phyloP scores from a whole-genome alignment of 2,888 invertebrate genomes.

The Caenorhabditis afra region DNA sequence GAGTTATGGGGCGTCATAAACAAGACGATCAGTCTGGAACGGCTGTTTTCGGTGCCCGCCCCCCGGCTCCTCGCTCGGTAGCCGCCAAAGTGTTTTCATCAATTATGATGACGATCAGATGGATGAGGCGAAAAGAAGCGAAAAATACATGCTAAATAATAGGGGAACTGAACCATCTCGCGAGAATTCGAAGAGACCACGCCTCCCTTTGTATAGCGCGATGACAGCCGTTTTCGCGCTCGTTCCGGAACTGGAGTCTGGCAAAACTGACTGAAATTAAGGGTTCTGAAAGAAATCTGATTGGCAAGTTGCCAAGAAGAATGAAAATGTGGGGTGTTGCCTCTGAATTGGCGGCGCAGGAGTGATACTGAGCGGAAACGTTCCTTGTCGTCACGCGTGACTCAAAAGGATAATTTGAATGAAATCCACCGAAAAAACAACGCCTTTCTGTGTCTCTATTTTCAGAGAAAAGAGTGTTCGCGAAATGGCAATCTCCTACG shows the following conservation, averaged over 20 bases:
- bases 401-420: no score
- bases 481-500: no score
- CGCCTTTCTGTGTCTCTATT: no score
- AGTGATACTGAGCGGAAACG: no score
- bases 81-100: slow-evolving; percentile 1
- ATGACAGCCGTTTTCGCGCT: background rate
- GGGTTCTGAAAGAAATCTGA: background rate
- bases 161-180: background rate
- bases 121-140: background rate
- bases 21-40: slow-evolving; percentile 7
- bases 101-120: background rate
- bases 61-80: no score
- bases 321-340: no score
- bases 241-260: background rate
- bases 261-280: background rate
- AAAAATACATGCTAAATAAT: background rate
- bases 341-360: no score
- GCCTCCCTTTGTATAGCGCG: slow-evolving; percentile 2
- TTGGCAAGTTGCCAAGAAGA: background rate
- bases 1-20: background rate
- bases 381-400: no score
- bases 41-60: background rate
- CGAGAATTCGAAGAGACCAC: background rate
- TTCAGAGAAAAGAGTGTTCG: no score
- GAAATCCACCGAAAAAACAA: no score